These are phyloP conservation scores for Sebastes variabilis DNA, from an alignment of 2,797 vertebrate species.

Conservation along the genomic window DNA sequence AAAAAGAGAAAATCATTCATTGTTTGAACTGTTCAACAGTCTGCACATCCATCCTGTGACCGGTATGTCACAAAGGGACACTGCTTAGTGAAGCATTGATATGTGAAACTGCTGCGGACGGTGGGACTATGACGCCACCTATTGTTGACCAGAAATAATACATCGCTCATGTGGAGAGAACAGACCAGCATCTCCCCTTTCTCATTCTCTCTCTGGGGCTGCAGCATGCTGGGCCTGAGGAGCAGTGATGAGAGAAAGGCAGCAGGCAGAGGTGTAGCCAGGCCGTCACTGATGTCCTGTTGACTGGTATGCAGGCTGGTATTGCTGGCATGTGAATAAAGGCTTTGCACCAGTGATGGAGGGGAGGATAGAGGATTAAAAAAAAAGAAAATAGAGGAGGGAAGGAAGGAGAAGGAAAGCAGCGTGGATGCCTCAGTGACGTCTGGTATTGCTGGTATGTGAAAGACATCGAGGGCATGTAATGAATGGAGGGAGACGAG, in stretches of 20 bases:
- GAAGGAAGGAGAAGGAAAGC: slow-evolving; percentile 6
- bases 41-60: neutral
- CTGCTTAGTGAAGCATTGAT: neutral
- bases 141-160: slow-evolving; percentile 33
- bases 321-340: slow-evolving; percentile 47
- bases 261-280: slow-evolving; percentile 12
- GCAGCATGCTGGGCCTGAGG: neutral
- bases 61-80: neutral
- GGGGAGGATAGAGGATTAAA: slow-evolving; percentile 15
- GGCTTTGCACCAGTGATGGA: neutral
- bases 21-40: neutral
- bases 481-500: neutral
- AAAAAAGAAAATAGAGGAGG: slow-evolving; percentile 15
- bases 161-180: neutral
- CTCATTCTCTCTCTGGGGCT: neutral
- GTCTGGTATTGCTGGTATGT: slow-evolving; percentile 49
- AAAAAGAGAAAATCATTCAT: neutral
- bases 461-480: neutral
- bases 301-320: slow-evolving; percentile 27
- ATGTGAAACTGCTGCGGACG: neutral
- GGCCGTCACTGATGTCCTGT: slow-evolving; percentile 5
- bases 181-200: neutral
- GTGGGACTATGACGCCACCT: slow-evolving; percentile 53
- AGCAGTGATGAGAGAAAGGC: slow-evolving; percentile 31
- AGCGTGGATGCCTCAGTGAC: slow-evolving; percentile 2